Conservation (phyloP, 2,888 invertebrate species). For the Chymomyza amoena region DNA sequence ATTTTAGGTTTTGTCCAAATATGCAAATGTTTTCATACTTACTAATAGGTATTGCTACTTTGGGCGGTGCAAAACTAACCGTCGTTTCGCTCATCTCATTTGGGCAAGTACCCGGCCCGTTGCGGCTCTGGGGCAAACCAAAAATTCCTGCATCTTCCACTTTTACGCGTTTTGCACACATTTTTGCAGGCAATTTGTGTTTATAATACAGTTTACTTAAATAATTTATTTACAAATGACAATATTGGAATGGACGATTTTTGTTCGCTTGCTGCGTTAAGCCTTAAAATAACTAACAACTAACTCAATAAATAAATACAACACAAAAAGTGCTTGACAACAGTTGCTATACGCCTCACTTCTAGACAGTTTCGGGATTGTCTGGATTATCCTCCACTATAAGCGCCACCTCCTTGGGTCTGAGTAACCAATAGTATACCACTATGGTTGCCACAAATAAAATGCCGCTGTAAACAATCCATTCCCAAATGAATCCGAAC, state of each 20-base stretch:
- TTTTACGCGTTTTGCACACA: neutral
- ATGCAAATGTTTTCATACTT: conserved; percentile 13
- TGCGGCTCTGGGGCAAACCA: neutral
- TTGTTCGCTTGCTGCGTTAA: conserved; percentile 28
- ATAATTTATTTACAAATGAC: conserved; percentile 47
- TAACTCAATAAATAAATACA: conserved; percentile 3
- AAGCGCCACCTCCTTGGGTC: conserved; percentile 82
- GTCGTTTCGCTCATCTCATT: conserved; percentile 46
- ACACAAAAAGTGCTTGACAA: conserved; percentile 12
- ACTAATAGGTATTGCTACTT: conserved; percentile 65
- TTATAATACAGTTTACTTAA: conserved; percentile 15
- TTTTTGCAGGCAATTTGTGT: neutral
- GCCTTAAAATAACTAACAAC: conserved; percentile 26
- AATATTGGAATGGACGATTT: neutral
- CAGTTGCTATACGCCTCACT: neutral
- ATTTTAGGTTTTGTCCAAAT: neutral
- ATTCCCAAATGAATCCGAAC: conserved; percentile 83
- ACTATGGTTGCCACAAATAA: conserved; percentile 82
- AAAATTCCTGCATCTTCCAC: neutral
- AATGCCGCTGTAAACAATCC: conserved; percentile 82
- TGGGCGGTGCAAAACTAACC: conserved; percentile 53
- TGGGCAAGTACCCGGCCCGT: conserved; percentile 23
- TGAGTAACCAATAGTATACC: conserved; percentile 83
- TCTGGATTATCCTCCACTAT: conserved; percentile 63
- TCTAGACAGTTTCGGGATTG: conserved; percentile 45